Base-by-base conservation (phyloP, 2,888 invertebrate genomes). In the Phortica magna region DNA sequence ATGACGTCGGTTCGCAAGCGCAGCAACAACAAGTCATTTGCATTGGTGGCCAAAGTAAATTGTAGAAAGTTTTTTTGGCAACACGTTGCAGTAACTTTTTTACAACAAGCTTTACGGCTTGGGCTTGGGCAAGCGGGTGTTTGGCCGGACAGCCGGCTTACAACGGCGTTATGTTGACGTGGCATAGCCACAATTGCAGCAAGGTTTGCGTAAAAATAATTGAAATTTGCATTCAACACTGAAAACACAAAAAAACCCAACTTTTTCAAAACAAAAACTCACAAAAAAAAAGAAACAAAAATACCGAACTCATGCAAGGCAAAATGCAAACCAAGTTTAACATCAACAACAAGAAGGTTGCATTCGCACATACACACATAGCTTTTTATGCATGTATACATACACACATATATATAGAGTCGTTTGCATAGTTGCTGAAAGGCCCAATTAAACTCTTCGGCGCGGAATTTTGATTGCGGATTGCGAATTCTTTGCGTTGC, bases 391-490 rank as follows among this genome's bases (percentile, higher is more conserved):
- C 31, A 64, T 48, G 65, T 22, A 53, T 48, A 12, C 39, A 48
- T 61, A 64, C 48, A 67, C 19, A 65, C 12, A 65, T 17, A 59
- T 22, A 59, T 19, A 59, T 17, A 67, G 3, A 70, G 31, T 61
- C 22, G 61, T 61, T 61, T 39, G 70, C 70, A 70, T 70, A 48
- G 70, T 70, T 41, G 53, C 53, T 70, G 70, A 77, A 79, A 88
- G 84, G 81, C 84, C 82, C 88, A 87, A 89, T 87, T 87, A 87
- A 82, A 82, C 80, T 79, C 77, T 80, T 78, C 81, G 80, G 79
- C 78, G 76, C 72, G 85, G 84, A 87, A 87, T 89, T 88, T 89
- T 83, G 83, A 86, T 88, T 87, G 78, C 82, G 77, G 77, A 77
- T 77, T 75, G 84, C 81, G 77, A 82, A 79, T 55, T 74, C 77